Evolutionary conservation across 2,797 vertebrate species (phyloP), one percentile per base, ranked within the genome.

Genomic region (Halcyon badia): DNA sequence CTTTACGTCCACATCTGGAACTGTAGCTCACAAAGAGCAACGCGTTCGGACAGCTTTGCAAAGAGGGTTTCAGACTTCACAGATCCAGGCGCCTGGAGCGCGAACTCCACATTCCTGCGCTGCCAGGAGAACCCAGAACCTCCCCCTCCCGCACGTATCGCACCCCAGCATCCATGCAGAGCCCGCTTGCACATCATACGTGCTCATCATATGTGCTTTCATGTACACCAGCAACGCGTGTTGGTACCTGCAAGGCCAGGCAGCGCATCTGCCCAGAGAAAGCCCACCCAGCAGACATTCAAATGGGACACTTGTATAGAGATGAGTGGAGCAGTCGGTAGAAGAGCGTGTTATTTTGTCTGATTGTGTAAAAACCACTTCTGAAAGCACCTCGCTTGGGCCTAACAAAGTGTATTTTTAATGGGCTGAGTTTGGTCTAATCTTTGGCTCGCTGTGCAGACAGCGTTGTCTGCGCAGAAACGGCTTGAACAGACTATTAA

Each of bases 261-360:
- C 71, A 33, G 94, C 80, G 52, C 69, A 68, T 75, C 4, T 83
- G 93, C 69, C 86, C 44, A 30, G 60, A 33, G 73, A 87, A 37
- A 90, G 84, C 86, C 89, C 91, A 83, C 91, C 75, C 89, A 94
- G 89, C 92, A 94, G 95, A 49, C 73, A 64, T 75, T 91, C 87
- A 87, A 60, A 87, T 25, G 24, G 82, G 83, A 71, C 37, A 44
- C 70, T 78, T 52, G 73, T 0, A 14, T 30, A 83, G 69, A 91
- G 89, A 75, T 19, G 82, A 96, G 90, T 0, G 0, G 49, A 57
- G 56, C 83, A 54, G 83, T 26, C 75, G 41, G 77, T 5, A 77
- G 79, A 18, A 80, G n/a, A 92, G 78, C 14, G 3, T 79, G 61
- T 79, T 86, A 58, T 90, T 88, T 61, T 0, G 4, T 54, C 48